Evolutionary conservation across 30 jellyfish, hydroid and myxozoan species (phyloP).

Genomic region (Hydractinia symbiolongicarpus): DNA sequence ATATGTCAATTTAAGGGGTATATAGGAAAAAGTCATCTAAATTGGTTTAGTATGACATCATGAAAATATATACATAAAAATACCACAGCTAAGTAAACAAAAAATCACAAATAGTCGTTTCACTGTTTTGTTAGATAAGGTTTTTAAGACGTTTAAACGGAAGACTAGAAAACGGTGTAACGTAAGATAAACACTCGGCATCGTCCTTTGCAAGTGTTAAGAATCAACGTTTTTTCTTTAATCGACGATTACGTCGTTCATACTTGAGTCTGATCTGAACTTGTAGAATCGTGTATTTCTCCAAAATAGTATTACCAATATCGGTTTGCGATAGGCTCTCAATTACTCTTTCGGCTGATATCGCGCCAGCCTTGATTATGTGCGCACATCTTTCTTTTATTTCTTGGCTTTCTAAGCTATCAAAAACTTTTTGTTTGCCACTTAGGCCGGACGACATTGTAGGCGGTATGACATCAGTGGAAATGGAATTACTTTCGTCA

Average conservation of each 20-base stretch:
- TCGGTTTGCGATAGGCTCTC: not conserved
- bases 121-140: too few species aligned
- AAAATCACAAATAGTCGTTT: too few species aligned
- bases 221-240: too few species aligned
- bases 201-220: too few species aligned
- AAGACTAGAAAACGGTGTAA: too few species aligned
- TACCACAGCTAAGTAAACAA: too few species aligned
- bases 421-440: not conserved
- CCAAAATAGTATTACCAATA: not conserved
- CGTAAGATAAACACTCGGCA: too few species aligned
- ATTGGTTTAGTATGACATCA: too few species aligned
- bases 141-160: too few species aligned
- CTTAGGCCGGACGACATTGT: not conserved
- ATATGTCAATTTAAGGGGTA: too few species aligned
- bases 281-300: not conserved
- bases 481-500: not conserved
- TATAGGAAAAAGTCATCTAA: too few species aligned
- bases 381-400: not conserved
- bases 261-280: not conserved
- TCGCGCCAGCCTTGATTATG: not conserved
- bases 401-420: not conserved
- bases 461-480: slow-evolving; percentile 4
- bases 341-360: not conserved
- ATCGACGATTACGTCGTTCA: slow-evolving; percentile 2
- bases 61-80: too few species aligned